A percentile compares a stretch with the other conserved stretches of the same genome.
Conservation (phyloP, 2,113 vertebrate species). For the Psilopogon haemacephalus region DNA sequence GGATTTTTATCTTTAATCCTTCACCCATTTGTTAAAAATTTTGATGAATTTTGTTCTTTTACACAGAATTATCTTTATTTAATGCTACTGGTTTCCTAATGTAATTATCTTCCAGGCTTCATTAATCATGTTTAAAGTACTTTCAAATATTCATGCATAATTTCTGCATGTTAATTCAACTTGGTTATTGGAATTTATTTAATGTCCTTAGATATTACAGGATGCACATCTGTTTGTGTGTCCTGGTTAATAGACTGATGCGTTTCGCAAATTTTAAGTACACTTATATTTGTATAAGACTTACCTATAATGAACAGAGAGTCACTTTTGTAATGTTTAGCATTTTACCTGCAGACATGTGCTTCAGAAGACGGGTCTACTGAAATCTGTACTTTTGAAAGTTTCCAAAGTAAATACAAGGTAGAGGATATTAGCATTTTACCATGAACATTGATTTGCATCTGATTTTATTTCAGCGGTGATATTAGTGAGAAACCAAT, state of each 20-base stretch:
- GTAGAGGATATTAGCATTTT: background rate
- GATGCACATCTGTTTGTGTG: background rate
- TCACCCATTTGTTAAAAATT: slow-evolving; percentile 23
- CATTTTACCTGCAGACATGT: background rate
- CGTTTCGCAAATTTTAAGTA: background rate
- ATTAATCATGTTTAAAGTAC: slow-evolving; percentile 55
- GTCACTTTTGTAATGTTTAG: background rate
- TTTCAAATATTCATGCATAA: slow-evolving; percentile 48
- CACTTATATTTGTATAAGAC: background rate
- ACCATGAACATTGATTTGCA: background rate
- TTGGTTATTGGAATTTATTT: slow-evolving; percentile 33
- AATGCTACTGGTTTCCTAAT: slow-evolving; percentile 49
- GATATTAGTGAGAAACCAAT: background rate
- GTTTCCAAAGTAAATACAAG: background rate
- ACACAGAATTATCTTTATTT: slow-evolving; percentile 29
- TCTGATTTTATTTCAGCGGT: background rate
- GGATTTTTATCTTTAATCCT: slow-evolving; percentile 43
- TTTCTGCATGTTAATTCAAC: slow-evolving; percentile 43
- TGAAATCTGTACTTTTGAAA: background rate
- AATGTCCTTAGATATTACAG: background rate
- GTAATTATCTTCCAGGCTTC: slow-evolving; percentile 47
- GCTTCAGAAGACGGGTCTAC: background rate
- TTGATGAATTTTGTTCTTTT: slow-evolving; percentile 51
- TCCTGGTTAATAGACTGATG: background rate
- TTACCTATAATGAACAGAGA: background rate